phyloP scores from a whole-genome alignment of 2,888 invertebrate genomes.

The Polyommatus icarus region DNA sequence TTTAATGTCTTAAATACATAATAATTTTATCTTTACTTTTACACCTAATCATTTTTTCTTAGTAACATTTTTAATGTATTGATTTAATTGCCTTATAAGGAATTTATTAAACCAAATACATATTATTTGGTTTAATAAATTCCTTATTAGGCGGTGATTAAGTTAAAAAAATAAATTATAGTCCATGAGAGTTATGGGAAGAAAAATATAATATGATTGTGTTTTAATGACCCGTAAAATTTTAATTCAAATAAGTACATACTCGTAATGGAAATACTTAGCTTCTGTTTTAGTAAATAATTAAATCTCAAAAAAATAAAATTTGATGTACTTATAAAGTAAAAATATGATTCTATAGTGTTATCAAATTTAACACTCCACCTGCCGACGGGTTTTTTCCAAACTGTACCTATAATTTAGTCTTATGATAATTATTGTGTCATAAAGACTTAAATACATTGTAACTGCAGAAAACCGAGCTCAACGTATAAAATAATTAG shows the following conservation, averaged over 20 bases:
- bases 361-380: neutral
- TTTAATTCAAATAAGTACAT: neutral
- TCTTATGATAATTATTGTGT: neutral
- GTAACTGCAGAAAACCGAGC: neutral
- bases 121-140: neutral
- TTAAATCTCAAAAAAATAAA: neutral
- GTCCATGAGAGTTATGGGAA: neutral
- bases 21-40: neutral
- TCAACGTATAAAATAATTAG: conserved; percentile 26
- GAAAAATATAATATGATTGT: neutral
- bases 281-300: neutral
- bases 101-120: no score
- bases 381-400: neutral
- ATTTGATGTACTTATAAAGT: neutral
- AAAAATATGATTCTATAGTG: neutral
- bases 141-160: neutral
- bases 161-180: conserved; percentile 1
- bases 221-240: conserved; percentile 12
- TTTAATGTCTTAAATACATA: neutral
- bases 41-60: neutral
- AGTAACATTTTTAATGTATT: neutral
- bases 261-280: no score
- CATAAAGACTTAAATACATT: neutral
- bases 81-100: no score
- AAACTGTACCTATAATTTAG: neutral